Conservation (phyloP, 2,113 vertebrate genomes). For the Fulica atra region DNA sequence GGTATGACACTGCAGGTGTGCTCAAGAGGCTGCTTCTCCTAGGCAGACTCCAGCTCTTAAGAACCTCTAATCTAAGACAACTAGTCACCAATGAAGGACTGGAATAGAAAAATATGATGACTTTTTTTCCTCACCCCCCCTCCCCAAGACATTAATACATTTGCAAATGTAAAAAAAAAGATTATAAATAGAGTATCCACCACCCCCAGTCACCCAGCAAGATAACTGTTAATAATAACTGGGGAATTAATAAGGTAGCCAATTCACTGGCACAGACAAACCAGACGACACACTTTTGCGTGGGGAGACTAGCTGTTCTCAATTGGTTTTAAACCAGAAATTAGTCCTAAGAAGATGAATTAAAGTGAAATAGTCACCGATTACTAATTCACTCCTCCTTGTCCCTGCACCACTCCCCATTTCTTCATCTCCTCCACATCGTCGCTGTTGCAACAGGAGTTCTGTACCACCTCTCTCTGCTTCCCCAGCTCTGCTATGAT, state of each 20-base stretch:
- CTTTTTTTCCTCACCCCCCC: neutral
- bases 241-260: neutral
- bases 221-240: conserved; percentile 30
- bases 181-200: conserved; percentile 19
- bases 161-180: neutral
- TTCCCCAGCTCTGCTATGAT: neutral
- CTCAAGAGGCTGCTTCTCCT: conserved; percentile 24
- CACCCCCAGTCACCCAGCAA: neutral
- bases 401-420: neutral
- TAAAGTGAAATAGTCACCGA: neutral
- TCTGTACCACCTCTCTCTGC: neutral
- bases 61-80: neutral
- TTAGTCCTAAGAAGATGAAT: neutral
- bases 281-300: neutral
- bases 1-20: neutral
- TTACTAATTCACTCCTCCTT: neutral
- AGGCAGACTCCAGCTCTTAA: neutral
- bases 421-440: neutral
- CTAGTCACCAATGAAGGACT: neutral
- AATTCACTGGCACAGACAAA: conserved; percentile 11
- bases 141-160: neutral
- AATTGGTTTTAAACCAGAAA: neutral
- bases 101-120: neutral
- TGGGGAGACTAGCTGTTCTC: neutral
- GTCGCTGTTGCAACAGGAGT: neutral